phyloP scores from a whole-genome alignment of 2,113 vertebrate species.

The Physeter macrocephalus region DNA sequence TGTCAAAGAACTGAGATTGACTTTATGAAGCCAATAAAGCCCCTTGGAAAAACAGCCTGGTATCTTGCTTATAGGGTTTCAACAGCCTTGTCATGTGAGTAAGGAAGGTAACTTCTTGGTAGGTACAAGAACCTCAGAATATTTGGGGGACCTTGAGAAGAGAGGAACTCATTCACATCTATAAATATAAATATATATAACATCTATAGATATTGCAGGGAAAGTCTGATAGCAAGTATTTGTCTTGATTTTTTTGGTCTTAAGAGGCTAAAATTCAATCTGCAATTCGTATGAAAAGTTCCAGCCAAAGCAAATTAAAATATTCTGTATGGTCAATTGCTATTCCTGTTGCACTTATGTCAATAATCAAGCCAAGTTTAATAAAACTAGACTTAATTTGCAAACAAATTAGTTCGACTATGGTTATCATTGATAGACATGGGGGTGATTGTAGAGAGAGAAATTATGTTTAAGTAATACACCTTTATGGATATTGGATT shows the following conservation, averaged over 20 bases:
- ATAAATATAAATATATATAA: too few species aligned
- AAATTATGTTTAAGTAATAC: background rate
- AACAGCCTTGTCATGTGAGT: background rate
- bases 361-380: background rate
- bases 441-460: background rate
- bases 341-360: background rate
- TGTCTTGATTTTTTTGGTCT: too few species aligned
- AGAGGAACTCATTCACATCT: background rate
- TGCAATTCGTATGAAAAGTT: background rate
- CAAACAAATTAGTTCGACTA: background rate
- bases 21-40: background rate
- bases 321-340: background rate
- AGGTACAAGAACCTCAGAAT: background rate
- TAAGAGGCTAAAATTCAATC: background rate
- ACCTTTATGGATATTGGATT: background rate
- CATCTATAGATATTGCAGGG: background rate
- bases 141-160: background rate
- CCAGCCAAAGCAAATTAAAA: background rate
- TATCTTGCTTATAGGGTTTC: background rate
- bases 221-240: background rate
- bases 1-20: background rate
- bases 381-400: background rate
- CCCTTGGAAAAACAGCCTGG: background rate
- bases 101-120: background rate
- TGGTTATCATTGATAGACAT: background rate